Conservation (phyloP, 2,888 invertebrate genomes). For the Lamproptera curius region DNA sequence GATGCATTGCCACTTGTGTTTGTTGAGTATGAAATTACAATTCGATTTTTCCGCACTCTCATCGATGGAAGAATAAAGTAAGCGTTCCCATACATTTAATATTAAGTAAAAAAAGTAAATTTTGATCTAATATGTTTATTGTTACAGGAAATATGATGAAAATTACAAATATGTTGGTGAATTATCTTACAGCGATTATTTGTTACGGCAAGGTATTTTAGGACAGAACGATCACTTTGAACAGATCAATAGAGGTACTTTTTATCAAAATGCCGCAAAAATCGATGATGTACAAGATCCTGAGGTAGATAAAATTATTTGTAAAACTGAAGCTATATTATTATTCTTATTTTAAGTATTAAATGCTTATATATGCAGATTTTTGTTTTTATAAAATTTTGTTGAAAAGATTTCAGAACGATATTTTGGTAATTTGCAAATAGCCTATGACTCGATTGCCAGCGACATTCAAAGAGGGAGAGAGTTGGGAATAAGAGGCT, state of each 20-base stretch:
- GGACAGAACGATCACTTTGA: slow-evolving; percentile 49
- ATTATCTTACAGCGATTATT: slow-evolving; percentile 47
- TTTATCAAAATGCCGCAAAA: slow-evolving; percentile 50
- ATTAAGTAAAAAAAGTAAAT: too few species aligned
- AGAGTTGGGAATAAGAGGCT: slow-evolving; percentile 53
- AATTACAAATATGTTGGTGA: slow-evolving; percentile 46
- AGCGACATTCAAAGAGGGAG: slow-evolving; percentile 56
- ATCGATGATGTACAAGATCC: slow-evolving; percentile 56
- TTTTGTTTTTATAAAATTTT: background rate
- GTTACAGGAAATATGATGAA: slow-evolving; percentile 48
- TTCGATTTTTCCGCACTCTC: slow-evolving; percentile 50
- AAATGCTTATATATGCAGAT: background rate
- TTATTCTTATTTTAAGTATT: background rate
- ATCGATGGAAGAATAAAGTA: slow-evolving; percentile 58
- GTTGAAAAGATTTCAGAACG: slow-evolving; percentile 50
- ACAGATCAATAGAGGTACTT: slow-evolving; percentile 54
- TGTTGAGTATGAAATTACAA: slow-evolving; percentile 53
- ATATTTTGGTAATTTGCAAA: slow-evolving; percentile 46
- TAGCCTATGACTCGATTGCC: slow-evolving; percentile 45
- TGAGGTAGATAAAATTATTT: slow-evolving; percentile 36
- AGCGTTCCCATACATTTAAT: slow-evolving; percentile 25
- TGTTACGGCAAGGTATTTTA: slow-evolving; percentile 46
- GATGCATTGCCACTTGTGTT: slow-evolving; percentile 48
- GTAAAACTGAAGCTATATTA: too few species aligned
- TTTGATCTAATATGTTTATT: background rate